These are phyloP conservation scores for Gerris lacustris DNA, from an alignment of 2,888 invertebrate genomes.

Conservation along the genomic window DNA sequence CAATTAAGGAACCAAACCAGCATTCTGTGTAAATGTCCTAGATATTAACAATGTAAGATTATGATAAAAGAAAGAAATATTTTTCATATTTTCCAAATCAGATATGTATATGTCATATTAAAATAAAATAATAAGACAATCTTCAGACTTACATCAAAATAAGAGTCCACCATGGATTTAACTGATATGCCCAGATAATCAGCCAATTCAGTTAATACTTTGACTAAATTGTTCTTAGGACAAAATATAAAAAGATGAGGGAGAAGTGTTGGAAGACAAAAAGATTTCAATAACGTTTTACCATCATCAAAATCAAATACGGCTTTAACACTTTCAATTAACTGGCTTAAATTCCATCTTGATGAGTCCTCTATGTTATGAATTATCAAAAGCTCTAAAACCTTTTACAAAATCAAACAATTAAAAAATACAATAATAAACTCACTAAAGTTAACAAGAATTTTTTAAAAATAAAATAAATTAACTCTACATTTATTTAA, in stretches of 20 bases:
- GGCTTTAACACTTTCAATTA: not conserved
- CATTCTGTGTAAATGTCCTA: constrained; percentile 6
- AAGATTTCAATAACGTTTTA: not conserved
- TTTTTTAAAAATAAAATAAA: no score
- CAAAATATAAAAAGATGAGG: not conserved
- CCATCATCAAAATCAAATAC: constrained; percentile 6
- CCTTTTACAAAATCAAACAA: not conserved
- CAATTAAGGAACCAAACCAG: not conserved
- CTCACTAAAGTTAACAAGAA: not conserved
- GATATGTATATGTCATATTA: not conserved
- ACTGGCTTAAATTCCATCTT: not conserved
- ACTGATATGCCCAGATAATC: not conserved
- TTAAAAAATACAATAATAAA: not conserved
- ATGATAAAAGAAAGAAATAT: not conserved
- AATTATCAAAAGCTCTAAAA: not conserved
- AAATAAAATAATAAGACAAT: not conserved
- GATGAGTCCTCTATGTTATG: not conserved
- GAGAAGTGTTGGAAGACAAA: not conserved
- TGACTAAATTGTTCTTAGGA: not conserved
- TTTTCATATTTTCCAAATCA: not conserved
- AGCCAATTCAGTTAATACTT: not conserved
- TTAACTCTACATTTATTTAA: no score
- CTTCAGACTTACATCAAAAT: constrained; percentile 3
- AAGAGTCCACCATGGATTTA: not conserved
- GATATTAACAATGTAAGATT: not conserved